Base-by-base conservation (phyloP, 2,888 invertebrate species). In the Drosophila austrosaltans region DNA sequence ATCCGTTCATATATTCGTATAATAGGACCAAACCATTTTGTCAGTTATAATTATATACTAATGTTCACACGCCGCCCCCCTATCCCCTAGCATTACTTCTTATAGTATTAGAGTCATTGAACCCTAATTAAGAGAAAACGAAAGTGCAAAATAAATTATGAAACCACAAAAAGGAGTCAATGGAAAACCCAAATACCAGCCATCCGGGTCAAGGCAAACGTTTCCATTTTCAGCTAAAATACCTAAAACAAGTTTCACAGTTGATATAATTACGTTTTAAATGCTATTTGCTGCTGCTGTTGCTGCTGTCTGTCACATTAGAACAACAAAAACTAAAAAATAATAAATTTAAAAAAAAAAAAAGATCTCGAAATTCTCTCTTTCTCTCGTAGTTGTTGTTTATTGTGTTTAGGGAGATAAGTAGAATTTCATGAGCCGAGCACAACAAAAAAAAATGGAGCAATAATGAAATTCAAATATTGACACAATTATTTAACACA, bases 401-500 rank as follows among this genome's bases (percentile, higher is more conserved):
- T 57, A 58, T 58, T 25, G 62, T 42, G 57, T 62, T 64, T 60
- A 44, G 53, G 53, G 61, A 74, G 72, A 69, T 75, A 69, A 64
- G 68, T 69, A 73, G 69, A 73, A 73, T 73, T 73, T 72, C 72
- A 72, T 72, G 72, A 73, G 74, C 72, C 32, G 32, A 16, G 16
- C 16, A 16, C 16, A 16, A 16, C 53, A 39, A 53, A 65, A 69
- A 39, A 36, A 75, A 75, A 74, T 75, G 70, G 69, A 74, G 61
- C 69, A 75, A 74, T 74, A 74, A 82, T 78, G 72, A 67, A 69
- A 79, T 69, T 69, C 76, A 84, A 87, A 89, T 88, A 88, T 89
- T 89, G 89, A 76, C 85, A 82, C 76, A 89, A 84, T 87, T 87
- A 89, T 90, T 89, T 88, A 89, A 78, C 84, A 74, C 64, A 75